Base-by-base conservation (phyloP, 2,113 vertebrate genomes). In the Eulemur rufifrons region DNA sequence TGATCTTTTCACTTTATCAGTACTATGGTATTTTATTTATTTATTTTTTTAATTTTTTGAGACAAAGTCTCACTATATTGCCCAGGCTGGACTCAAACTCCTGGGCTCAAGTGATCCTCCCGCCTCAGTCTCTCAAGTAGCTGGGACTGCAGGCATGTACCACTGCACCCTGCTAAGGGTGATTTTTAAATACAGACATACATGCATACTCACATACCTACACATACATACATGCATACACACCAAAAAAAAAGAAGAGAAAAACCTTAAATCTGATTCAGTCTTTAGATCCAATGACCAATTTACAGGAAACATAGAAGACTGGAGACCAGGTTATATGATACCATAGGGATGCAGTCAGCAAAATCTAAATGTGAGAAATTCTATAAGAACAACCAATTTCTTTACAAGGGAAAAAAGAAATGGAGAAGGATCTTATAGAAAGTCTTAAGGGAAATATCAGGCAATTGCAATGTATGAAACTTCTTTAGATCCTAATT, bases 271-370 rank as follows among this genome's bases (percentile, higher is more conserved):
- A 27, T 63, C 59, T 63, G 59, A 63, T 63, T 25, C 29, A 80
- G 8, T 84, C 66, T 86, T 6, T 95, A 54, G 50, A 56, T 81
- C 69, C 50, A 95, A 2, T 77, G 86, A 61, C 54, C 45, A 74
- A 32, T 80, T 94, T 88, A 77, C 45, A 86, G 45, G 81, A 95
- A 96, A 37, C 34, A 68, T 20, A 69, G 94, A 77, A 47, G 17
- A 66, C 45, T 78, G 20, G 32, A 87, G 50, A 59, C 29, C 61
- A 29, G 89, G n/a, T 93, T 66, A 92, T 29, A 34, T 61, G 63
- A 83, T 78, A 82, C 47, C 39, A 59, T 39, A 66, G 15, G 50
- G 34, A 45, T 61, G 8, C 42, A 39, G 2, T 86, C 50, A 39
- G 76, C 52, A 64, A 91, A 76, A 85, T 69, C 50, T 71, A 74